phyloP scores from a whole-genome alignment of 2,888 invertebrate species.

The Sinohyriopsis cumingii region DNA sequence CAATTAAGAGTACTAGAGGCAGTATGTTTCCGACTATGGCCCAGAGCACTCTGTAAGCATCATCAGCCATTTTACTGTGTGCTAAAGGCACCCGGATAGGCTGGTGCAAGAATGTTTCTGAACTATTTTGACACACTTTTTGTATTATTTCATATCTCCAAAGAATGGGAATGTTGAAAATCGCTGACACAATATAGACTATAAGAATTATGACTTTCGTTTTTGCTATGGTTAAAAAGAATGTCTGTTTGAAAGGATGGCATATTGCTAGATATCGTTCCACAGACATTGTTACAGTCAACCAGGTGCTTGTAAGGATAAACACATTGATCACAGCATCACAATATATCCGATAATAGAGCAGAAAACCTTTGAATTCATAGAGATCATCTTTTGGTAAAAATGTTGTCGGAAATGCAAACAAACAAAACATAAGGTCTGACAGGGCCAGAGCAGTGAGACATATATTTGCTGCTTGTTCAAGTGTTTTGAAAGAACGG shows the following conservation, averaged over 20 bases:
- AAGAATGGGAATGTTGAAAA: constrained; percentile 79
- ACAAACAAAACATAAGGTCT: constrained; percentile 77
- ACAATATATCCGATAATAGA: constrained; percentile 61
- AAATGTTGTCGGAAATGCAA: constrained; percentile 76
- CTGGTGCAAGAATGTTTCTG: constrained; percentile 23
- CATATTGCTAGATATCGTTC: constrained; percentile 85
- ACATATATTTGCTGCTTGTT: constrained; percentile 86
- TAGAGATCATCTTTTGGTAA: constrained; percentile 73
- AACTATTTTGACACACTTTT: constrained; percentile 30
- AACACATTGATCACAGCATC: constrained; percentile 66
- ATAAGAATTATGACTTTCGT: constrained; percentile 78
- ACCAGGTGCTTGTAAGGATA: constrained; percentile 82
- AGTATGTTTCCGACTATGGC: constrained; percentile 62
- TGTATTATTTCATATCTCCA: constrained; percentile 56
- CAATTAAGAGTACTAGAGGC: constrained; percentile 60
- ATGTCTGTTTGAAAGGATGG: constrained; percentile 80
- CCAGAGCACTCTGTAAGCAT: constrained; percentile 59
- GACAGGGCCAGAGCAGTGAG: constrained; percentile 83
- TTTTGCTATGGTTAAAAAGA: constrained; percentile 77
- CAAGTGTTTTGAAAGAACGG: constrained; percentile 78
- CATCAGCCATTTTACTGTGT: constrained; percentile 45
- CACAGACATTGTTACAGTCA: constrained; percentile 82
- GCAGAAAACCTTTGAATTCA: constrained; percentile 73
- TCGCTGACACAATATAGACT: constrained; percentile 79
- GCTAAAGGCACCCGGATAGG: constrained; percentile 45